Percentiles rank a stretch among this genome's conserved stretches.
phyloP scores from a whole-genome alignment of 1,140 invertebrate genomes.

The Sminthurinus signatus region DNA sequence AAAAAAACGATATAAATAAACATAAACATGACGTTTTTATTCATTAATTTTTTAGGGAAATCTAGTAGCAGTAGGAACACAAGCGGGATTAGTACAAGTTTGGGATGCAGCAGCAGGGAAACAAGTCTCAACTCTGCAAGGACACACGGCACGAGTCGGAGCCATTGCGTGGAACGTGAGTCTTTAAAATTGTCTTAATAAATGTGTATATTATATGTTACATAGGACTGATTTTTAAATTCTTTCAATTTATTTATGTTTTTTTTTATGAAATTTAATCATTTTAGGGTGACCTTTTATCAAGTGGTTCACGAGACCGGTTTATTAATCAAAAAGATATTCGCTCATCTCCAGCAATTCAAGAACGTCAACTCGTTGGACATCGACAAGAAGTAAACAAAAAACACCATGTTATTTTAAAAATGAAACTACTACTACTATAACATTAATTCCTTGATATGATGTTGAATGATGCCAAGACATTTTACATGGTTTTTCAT shows the following conservation, averaged over 20 bases:
- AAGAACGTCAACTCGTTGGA: conserved; percentile 72
- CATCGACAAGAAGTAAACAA: conserved; percentile 85
- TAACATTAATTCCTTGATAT: background rate
- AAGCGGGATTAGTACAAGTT: conserved; percentile 92
- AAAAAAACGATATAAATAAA: conserved; percentile 7
- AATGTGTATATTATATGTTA: too few species aligned
- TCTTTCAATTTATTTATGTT: too few species aligned
- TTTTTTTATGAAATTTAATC: too few species aligned
- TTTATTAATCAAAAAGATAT: conserved; percentile 93
- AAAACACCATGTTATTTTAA: background rate
- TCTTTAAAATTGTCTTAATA: too few species aligned
- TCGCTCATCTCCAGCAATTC: conserved; percentile 69
- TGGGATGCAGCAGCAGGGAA: conserved; percentile 97
- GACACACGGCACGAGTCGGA: conserved; percentile 86
- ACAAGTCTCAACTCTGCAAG: conserved; percentile 74
- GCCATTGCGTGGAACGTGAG: conserved; percentile 98
- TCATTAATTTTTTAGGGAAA: conserved; percentile 59
- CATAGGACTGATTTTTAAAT: too few species aligned
- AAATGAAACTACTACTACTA: too few species aligned
- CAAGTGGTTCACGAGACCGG: conserved; percentile 90
- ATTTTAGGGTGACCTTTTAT: conserved; percentile 92
- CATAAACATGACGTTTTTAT: background rate
- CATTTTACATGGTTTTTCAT: conserved; percentile 4
- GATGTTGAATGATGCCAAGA: background rate
- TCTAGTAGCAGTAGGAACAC: conserved; percentile 93